These are phyloP conservation scores for Drosophila rufa DNA, from an alignment of 1,140 invertebrate genomes.

Conservation along the genomic window DNA sequence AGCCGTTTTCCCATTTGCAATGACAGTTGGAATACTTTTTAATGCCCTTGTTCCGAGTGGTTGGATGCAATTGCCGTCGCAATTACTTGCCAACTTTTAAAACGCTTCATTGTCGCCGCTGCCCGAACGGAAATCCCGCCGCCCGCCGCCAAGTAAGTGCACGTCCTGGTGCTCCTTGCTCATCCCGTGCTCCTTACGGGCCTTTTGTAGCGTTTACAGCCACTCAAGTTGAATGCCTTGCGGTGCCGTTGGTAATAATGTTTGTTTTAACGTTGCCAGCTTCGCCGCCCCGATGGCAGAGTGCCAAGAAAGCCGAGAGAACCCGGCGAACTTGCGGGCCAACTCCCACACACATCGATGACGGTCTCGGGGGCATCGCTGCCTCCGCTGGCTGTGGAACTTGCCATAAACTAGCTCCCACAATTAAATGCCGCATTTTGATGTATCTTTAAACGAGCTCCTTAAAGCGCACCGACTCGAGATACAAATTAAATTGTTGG, in stretches of 20 bases:
- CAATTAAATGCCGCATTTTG: slow-evolving; percentile 49
- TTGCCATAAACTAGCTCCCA: slow-evolving; percentile 27
- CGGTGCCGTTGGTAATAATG: slow-evolving; percentile 59
- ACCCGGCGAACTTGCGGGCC: neutral
- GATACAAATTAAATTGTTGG: slow-evolving; percentile 54
- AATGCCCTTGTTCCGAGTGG: slow-evolving; percentile 32
- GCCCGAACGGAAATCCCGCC: slow-evolving; percentile 9
- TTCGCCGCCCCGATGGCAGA: slow-evolving; percentile 31
- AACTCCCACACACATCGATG: slow-evolving; percentile 40
- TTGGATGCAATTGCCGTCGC: slow-evolving; percentile 39
- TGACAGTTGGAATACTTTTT: slow-evolving; percentile 67
- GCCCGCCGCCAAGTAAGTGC: neutral
- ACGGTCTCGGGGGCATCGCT: slow-evolving; percentile 52
- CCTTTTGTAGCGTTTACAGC: slow-evolving; percentile 68
- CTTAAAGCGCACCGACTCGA: slow-evolving; percentile 11
- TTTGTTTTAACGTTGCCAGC: slow-evolving; percentile 63
- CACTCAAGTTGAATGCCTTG: slow-evolving; percentile 77
- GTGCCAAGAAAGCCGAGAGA: slow-evolving; percentile 27
- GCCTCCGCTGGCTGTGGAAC: slow-evolving; percentile 14
- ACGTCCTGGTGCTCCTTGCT: slow-evolving; percentile 28
- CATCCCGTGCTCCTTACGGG: slow-evolving; percentile 24
- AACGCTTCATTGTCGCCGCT: slow-evolving; percentile 58
- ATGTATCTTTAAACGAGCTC: slow-evolving; percentile 46
- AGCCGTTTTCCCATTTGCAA: slow-evolving; percentile 48
- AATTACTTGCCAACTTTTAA: slow-evolving; percentile 67